These are phyloP conservation scores for Reticulitermes lucifugus DNA, from an alignment of 2,888 invertebrate species.

Conservation along the genomic window DNA sequence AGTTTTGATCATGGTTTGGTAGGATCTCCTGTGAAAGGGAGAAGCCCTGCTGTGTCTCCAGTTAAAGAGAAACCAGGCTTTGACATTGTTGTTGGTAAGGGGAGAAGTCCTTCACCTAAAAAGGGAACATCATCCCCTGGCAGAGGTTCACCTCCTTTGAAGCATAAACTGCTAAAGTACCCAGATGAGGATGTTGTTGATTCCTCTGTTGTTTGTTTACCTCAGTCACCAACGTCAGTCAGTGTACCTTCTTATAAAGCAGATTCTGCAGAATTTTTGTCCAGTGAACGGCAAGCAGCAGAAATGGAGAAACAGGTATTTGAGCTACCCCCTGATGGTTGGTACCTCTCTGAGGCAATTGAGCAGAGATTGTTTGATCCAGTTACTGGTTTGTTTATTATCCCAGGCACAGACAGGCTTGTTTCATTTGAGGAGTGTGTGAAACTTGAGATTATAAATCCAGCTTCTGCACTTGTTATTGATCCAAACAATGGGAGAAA, in stretches of 20 bases:
- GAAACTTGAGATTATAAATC: conserved; percentile 85
- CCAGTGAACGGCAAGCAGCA: conserved; percentile 64
- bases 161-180: conserved; percentile 21
- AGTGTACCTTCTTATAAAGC: background rate
- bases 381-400: conserved; percentile 82
- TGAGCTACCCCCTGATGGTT: conserved; percentile 86
- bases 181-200: conserved; percentile 40
- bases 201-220: background rate
- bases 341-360: conserved; percentile 87
- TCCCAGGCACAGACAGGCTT: conserved; percentile 87
- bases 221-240: background rate
- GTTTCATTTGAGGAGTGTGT: conserved; percentile 91
- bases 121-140: conserved; percentile 21
- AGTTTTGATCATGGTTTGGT: conserved; percentile 7
- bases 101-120: conserved; percentile 37
- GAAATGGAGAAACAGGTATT: conserved; percentile 75
- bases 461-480: conserved; percentile 83
- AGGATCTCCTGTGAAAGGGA: conserved; percentile 46
- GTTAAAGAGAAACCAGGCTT: conserved; percentile 37
- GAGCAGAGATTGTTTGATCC: conserved; percentile 86
- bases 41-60: conserved; percentile 40
- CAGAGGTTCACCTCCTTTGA: conserved; percentile 42
- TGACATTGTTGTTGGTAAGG: conserved; percentile 19
- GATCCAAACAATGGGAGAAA: conserved; percentile 80
- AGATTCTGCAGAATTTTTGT: conserved; percentile 61